Evolutionary conservation across 2,113 vertebrate species (phyloP), one percentile per base, ranked within the genome.

Genomic region (Sakesphorus luctuosus): DNA sequence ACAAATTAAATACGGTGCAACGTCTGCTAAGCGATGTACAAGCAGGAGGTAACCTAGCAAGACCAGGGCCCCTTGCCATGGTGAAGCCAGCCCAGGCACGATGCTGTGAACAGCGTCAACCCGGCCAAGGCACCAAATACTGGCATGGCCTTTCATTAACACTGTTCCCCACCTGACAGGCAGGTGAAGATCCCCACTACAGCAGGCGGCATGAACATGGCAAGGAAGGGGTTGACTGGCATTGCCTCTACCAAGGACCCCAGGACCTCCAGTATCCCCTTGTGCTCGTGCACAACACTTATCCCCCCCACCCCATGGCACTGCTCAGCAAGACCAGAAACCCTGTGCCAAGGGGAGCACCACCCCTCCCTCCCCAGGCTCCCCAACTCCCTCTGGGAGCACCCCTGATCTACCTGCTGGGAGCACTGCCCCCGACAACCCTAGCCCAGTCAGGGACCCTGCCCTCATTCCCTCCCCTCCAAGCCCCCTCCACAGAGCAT

Each of bases 1-100:
- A 95, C 94, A 97, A 97, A 96, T 94, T 90, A 96, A 96, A 95
- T 90, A 94, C 7, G 97, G 93, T 77, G 96, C 96, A 86, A 88
- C 11, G 6, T 90, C 95, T 0, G 77, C 93, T 65, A 95, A 97
- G 96, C 97, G 0, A 97, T 97, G 85, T 97, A 97, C 96, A 96
- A 95, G 94, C 95, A 96, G 95, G 95, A 96, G 92, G 93, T 91
- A 94, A 78, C 78, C 65, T 46, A 88, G 95, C 95, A 88, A 79
- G 59, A 78, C 67, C 92, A 90, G 88, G 44, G 46, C 65, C 81
- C 91, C 97, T 92, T 4, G 44, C 89, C 85, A 92, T 52, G 82
- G 75, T 35, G 74, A 76, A 94, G 89, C 95, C 86, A 87, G 94
- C 88, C 93, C 79, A 95, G 93, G 91, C 91, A 93, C 24, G 29